Evolutionary conservation across 2,888 invertebrate species (phyloP).

Genomic region (Allolobophora icterica): DNA sequence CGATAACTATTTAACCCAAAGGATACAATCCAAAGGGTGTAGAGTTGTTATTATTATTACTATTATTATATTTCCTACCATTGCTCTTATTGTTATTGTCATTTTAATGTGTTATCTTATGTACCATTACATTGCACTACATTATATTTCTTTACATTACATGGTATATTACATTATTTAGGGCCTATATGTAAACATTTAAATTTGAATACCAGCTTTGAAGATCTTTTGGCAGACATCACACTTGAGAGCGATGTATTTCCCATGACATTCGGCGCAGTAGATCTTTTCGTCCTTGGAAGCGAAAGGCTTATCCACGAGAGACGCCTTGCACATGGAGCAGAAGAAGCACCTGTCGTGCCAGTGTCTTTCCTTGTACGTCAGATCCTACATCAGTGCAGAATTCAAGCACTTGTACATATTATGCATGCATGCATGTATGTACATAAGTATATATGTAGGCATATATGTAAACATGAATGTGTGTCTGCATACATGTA

Average conservation of each 20-base stretch:
- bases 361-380: conserved; percentile 33
- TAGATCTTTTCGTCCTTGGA: conserved; percentile 32
- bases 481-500: not conserved
- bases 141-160: too few relatives aligned
- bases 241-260: conserved; percentile 30
- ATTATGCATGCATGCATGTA: not conserved
- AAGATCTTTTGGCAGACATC: conserved; percentile 32
- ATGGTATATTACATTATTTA: not conserved
- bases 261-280: conserved; percentile 35
- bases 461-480: not conserved
- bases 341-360: conserved; percentile 40
- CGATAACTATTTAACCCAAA: too few relatives aligned
- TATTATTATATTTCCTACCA: too few relatives aligned
- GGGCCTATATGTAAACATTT: not conserved
- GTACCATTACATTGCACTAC: too few relatives aligned
- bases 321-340: conserved; percentile 24
- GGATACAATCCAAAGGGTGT: too few relatives aligned
- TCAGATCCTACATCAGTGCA: conserved; percentile 34
- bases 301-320: conserved; percentile 36
- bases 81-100: too few relatives aligned
- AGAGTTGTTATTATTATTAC: too few relatives aligned
- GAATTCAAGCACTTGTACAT: not conserved
- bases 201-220: conserved; percentile 31
- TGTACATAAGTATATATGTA: not conserved
- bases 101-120: too few relatives aligned